These are phyloP conservation scores for Thera obeliscata DNA, from an alignment of 2,888 invertebrate species.

Conservation along the genomic window DNA sequence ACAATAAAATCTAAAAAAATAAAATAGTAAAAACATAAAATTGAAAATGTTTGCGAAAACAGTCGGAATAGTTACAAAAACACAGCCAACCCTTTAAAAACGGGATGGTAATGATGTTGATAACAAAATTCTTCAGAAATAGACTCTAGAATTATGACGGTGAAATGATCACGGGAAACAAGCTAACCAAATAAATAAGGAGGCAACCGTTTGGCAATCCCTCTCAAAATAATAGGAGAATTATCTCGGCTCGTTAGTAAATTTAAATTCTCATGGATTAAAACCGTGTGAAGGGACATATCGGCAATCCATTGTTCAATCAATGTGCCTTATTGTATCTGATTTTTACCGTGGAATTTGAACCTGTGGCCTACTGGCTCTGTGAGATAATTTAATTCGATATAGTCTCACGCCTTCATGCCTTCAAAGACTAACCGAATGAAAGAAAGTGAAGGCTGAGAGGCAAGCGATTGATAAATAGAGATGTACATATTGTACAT, in stretches of 20 bases:
- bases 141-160: no score
- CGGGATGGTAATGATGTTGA: no score
- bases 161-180: background rate
- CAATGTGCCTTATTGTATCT: slow-evolving; percentile 15
- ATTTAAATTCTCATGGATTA: slow-evolving; percentile 21
- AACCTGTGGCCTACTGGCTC: background rate
- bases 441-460: background rate
- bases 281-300: slow-evolving; percentile 26
- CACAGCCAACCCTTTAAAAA: no score
- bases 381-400: slow-evolving; percentile 13
- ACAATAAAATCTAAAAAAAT: no score
- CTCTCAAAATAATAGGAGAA: background rate
- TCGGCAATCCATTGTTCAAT: slow-evolving; percentile 19
- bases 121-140: no score
- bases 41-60: no score
- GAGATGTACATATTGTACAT: no score
- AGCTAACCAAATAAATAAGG: background rate
- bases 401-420: slow-evolving; percentile 18
- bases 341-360: background rate
- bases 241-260: background rate
- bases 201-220: background rate
- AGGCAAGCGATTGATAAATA: no score
- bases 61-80: no score
- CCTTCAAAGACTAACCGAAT: background rate
- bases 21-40: no score